These are phyloP conservation scores for Campoletis raptor DNA, from an alignment of 2,888 invertebrate species.

Conservation along the genomic window DNA sequence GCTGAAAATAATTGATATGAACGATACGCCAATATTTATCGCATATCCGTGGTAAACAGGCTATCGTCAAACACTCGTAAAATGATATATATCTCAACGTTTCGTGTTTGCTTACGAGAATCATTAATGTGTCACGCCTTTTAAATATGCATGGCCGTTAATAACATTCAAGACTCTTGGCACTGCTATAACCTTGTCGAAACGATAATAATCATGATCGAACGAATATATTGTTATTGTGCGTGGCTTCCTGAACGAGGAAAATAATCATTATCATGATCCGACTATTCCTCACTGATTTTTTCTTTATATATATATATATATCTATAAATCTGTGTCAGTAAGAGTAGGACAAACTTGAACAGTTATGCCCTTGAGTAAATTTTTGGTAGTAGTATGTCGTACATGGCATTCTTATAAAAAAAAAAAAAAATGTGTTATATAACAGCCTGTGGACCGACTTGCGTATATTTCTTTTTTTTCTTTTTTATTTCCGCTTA, in stretches of 20 bases:
- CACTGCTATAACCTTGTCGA: slow-evolving; percentile 32
- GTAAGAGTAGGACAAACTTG: background rate
- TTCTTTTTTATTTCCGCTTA: slow-evolving; percentile 7
- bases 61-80: background rate
- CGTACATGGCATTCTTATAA: background rate
- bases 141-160: slow-evolving; percentile 47
- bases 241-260: slow-evolving; percentile 11
- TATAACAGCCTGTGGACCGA: background rate
- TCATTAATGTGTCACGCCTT: slow-evolving; percentile 38
- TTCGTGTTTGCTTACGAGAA: slow-evolving; percentile 32
- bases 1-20: slow-evolving; percentile 17
- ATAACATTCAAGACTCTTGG: slow-evolving; percentile 31
- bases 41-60: slow-evolving; percentile 38
- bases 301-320: background rate
- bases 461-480: background rate
- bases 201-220: slow-evolving; percentile 49
- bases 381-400: background rate
- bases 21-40: slow-evolving; percentile 44
- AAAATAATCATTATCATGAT: slow-evolving; percentile 24
- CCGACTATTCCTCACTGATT: slow-evolving; percentile 12
- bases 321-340: slow-evolving; percentile 15
- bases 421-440: background rate
- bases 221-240: slow-evolving; percentile 39
- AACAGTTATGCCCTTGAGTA: slow-evolving; percentile 18
- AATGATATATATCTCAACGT: slow-evolving; percentile 9